Base-by-base conservation (phyloP, 2,113 vertebrate genomes). In the Xyliphius kryptos region DNA sequence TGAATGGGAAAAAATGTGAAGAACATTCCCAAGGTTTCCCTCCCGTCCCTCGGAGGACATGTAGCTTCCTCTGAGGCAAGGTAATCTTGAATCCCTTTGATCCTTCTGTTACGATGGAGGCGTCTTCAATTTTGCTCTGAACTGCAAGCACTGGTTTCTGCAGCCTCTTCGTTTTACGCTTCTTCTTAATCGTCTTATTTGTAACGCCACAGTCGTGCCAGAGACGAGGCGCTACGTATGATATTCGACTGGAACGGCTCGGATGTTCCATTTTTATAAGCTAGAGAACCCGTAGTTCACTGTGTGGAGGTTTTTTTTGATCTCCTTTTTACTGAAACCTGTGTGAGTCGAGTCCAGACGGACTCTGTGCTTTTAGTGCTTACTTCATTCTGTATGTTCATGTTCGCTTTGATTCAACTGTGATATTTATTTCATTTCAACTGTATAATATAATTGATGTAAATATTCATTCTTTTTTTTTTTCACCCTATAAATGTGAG, bases 261-360 rank as follows among this genome's bases (percentile, higher is more conserved):
- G n/a, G 36, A 51, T 22, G 32, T 21, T 21, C 2, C 9, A 15
- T 12, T 62, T 62, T 62, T 62, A 26, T 62, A 26, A 43, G 40
- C 16, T 47, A 58, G 37, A 67, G 48, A 62, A 37, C 56, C 54
- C 16, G 36, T 60, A 47, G 46, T 67, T 54, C 56, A 66, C 68
- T 58, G 66, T 66, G 70, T 66, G 49, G 8, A 21, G 58, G 47
- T 22, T 59, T 70, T 73, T 61, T 47, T 52, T 60, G 15, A 22
- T 3, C 21, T 58, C 7, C 52, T 67, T 56, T 54, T 67, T 69
- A 66, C 21, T 61, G 21, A 36, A 51, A 26, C 41, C n/a, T n/a
- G n/a, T 52, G 55, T 41, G 4, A 32, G 26, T 6, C 4, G 26
- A 3, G 26, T 64, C 56, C 71, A 53, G 62, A 64, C 62, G 43